Conservation (phyloP, 2,113 vertebrate species). For the Lepisosteus osseus region DNA sequence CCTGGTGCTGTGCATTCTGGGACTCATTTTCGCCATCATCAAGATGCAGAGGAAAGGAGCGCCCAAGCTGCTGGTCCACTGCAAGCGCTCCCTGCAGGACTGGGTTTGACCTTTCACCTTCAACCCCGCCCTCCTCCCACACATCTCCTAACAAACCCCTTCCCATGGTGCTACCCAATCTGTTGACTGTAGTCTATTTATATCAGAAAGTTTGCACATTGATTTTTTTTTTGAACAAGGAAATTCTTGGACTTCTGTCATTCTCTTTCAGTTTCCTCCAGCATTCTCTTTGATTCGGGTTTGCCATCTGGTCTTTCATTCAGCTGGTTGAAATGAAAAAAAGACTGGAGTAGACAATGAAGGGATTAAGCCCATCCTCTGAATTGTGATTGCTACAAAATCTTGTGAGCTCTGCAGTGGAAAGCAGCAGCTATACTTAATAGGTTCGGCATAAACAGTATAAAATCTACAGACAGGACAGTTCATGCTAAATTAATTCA, state of each 20-base stretch:
- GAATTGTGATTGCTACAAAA: neutral
- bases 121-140: slow-evolving; percentile 35
- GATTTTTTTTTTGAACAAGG: slow-evolving; percentile 41
- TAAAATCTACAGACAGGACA: neutral
- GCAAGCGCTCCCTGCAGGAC: slow-evolving; percentile 94
- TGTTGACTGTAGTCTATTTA: slow-evolving; percentile 61
- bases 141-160: slow-evolving; percentile 32
- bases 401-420: too few species aligned
- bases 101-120: slow-evolving; percentile 80
- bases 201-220: slow-evolving; percentile 63
- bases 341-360: slow-evolving; percentile 21
- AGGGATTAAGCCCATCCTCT: slow-evolving; percentile 8
- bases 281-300: slow-evolving; percentile 17
- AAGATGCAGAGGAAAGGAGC: slow-evolving; percentile 93
- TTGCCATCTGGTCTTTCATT: slow-evolving; percentile 20
- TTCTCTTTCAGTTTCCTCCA: slow-evolving; percentile 1
- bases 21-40: slow-evolving; percentile 84
- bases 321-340: slow-evolving; percentile 3
- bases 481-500: neutral
- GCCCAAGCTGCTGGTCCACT: slow-evolving; percentile 85
- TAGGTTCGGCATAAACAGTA: neutral
- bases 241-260: too few species aligned
- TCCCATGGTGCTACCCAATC: slow-evolving; percentile 75
- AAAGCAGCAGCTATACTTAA: too few species aligned
- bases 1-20: slow-evolving; percentile 88